phyloP scores from a whole-genome alignment of 2,113 vertebrate species.

The Chinchilla lanigera region DNA sequence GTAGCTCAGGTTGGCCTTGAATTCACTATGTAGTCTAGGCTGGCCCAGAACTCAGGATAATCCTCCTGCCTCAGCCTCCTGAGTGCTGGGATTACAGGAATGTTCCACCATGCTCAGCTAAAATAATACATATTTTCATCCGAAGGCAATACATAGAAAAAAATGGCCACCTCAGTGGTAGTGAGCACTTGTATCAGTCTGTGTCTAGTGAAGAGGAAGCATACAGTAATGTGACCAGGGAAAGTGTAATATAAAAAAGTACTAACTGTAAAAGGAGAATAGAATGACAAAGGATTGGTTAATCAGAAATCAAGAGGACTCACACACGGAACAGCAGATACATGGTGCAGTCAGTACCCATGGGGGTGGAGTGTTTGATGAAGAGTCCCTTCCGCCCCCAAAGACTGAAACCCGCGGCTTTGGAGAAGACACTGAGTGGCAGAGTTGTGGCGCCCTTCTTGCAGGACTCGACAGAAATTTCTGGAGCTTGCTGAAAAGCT shows the following conservation, averaged over 20 bases:
- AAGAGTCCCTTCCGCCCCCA: background rate
- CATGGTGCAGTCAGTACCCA: background rate
- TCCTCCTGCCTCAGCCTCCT: background rate
- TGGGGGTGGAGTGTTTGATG: background rate
- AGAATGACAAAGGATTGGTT: conserved; percentile 8
- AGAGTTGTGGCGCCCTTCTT: background rate
- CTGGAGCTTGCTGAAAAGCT: conserved; percentile 27
- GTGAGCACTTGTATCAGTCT: background rate
- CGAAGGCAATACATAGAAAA: conserved; percentile 21
- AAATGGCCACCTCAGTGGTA: background rate
- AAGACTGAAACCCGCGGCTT: background rate
- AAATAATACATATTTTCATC: conserved; percentile 3
- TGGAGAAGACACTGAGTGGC: background rate
- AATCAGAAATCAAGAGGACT: conserved; percentile 17
- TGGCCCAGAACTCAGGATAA: background rate
- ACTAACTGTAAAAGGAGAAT: conserved; percentile 24
- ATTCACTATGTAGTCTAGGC: background rate
- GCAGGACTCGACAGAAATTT: background rate
- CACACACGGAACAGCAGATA: background rate
- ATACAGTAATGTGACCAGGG: conserved; percentile 3
- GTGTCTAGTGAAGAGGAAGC: background rate
- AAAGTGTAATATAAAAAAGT: conserved; percentile 22
- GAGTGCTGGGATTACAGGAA: background rate
- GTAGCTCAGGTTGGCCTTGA: background rate
- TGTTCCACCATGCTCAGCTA: background rate